Conservation (phyloP, 92 coral and sea anemone species). For the Plumapathes pennacea region DNA sequence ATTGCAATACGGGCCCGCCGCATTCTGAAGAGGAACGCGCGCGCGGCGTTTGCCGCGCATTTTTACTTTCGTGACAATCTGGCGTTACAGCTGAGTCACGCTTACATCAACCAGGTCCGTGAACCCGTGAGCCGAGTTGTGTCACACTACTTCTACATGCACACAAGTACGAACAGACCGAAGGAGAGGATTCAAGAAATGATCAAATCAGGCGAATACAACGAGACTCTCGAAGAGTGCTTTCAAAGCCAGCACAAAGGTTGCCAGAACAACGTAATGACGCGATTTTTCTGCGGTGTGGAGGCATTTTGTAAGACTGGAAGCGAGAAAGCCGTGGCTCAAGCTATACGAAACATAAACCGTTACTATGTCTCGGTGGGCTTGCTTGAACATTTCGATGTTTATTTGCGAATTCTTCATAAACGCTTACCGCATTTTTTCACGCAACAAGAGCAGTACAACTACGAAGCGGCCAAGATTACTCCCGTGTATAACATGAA, state of each 20-base stretch:
- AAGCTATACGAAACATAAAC: constrained; percentile 39
- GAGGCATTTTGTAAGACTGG: constrained; percentile 49
- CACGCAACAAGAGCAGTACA: background rate
- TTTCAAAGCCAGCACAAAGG: constrained; percentile 54
- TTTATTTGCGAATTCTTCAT: constrained; percentile 49
- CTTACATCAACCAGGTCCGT: constrained; percentile 62
- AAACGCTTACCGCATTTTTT: constrained; percentile 63
- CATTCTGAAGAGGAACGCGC: background rate
- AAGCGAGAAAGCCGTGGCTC: constrained; percentile 29
- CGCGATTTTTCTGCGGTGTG: constrained; percentile 71
- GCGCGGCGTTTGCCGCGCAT: constrained; percentile 41
- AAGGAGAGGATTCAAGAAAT: constrained; percentile 15
- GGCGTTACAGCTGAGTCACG: constrained; percentile 22
- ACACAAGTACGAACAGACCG: constrained; percentile 34
- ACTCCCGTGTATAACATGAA: constrained; percentile 13
- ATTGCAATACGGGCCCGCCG: constrained; percentile 11
- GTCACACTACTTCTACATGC: constrained; percentile 64
- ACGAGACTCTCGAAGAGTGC: constrained; percentile 50
- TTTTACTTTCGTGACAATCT: constrained; percentile 60
- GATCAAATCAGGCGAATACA: constrained; percentile 43
- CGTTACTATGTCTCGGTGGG: constrained; percentile 82
- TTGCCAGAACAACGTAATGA: constrained; percentile 55
- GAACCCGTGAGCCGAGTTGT: constrained; percentile 57
- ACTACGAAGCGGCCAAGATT: background rate
- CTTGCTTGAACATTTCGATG: constrained; percentile 66